These are phyloP conservation scores for Parambassis ranga DNA, from an alignment of 2,797 vertebrate genomes.

Conservation along the genomic window DNA sequence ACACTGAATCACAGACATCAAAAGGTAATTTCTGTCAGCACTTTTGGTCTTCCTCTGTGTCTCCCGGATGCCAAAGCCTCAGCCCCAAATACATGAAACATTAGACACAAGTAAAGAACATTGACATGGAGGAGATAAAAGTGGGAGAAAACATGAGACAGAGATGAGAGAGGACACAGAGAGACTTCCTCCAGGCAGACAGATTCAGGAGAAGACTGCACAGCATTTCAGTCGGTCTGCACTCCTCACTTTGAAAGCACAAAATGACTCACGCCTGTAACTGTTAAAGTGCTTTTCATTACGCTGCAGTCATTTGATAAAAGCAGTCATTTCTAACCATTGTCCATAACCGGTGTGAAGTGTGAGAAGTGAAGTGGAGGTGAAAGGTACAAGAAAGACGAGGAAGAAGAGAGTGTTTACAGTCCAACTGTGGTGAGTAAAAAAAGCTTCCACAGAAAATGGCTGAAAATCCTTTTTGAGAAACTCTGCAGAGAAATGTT, in stretches of 20 bases:
- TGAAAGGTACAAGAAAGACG: background rate
- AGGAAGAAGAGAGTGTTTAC: background rate
- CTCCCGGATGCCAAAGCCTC: background rate
- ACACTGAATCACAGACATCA: conserved; percentile 2
- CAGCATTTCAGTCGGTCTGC: background rate
- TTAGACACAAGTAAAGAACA: background rate
- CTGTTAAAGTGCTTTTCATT: background rate
- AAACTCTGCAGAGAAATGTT: no score
- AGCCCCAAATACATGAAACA: conserved; percentile 13
- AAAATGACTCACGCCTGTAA: background rate
- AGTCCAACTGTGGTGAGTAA: background rate
- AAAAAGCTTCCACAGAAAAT: background rate
- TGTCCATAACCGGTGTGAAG: background rate
- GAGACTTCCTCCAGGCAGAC: background rate
- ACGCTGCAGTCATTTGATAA: background rate
- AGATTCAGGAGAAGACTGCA: background rate
- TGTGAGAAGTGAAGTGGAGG: background rate
- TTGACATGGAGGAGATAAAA: conserved; percentile 23
- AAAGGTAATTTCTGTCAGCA: background rate
- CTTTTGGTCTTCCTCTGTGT: background rate
- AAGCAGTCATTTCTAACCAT: background rate
- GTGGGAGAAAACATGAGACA: background rate
- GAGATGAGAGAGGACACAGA: conserved; percentile 7
- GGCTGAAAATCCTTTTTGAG: no score
- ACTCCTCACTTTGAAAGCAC: background rate